Evolutionary conservation across 2,888 invertebrate genomes (phyloP).

Genomic region (Acrobasis suavella): DNA sequence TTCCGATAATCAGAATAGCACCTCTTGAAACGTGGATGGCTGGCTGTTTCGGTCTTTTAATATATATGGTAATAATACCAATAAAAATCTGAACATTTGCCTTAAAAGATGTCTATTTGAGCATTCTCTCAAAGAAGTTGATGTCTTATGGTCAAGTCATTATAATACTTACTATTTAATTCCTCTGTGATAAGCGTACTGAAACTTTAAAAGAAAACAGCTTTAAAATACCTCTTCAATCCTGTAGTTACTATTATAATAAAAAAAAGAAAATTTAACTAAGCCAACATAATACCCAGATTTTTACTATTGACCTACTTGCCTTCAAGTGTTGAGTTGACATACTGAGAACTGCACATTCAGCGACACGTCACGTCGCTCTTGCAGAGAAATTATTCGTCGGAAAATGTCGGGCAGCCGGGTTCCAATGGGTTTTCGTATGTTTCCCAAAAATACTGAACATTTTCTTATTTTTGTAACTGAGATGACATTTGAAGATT

Average conservation of each 20-base stretch:
- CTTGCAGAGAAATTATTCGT: conserved; percentile 3
- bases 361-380: neutral
- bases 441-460: neutral
- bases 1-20: no score
- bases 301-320: neutral
- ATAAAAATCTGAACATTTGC: no score
- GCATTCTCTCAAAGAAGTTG: neutral
- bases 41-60: no score
- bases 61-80: no score
- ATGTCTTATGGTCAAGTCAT: neutral
- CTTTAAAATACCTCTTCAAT: no score
- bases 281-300: neutral
- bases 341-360: neutral
- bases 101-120: no score
- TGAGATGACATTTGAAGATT: conserved; percentile 5
- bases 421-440: neutral
- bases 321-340: neutral
- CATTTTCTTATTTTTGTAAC: conserved; percentile 7
- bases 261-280: no score
- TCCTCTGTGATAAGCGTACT: neutral
- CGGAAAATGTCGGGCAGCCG: conserved; percentile 21
- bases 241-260: no score
- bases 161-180: neutral
- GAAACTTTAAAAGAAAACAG: no score
- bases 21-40: no score